These are phyloP conservation scores for Loxodonta africana DNA, from an alignment of 2,113 vertebrate species.

Conservation along the genomic window DNA sequence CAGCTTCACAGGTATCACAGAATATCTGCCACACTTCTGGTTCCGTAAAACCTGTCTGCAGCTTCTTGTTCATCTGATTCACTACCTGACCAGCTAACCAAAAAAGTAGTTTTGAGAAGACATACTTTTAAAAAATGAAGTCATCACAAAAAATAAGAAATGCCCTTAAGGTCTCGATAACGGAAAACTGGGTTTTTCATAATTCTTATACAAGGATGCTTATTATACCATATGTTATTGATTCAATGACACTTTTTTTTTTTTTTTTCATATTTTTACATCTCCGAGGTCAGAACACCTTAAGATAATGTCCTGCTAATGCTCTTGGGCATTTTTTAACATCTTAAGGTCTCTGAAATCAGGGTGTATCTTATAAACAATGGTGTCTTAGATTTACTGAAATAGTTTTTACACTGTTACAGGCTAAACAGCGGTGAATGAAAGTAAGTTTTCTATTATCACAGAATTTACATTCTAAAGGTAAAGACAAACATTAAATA, in stretches of 20 bases:
- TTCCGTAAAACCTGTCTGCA: slow-evolving; percentile 96
- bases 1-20: slow-evolving; percentile 97
- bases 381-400: neutral
- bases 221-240: neutral
- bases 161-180: neutral
- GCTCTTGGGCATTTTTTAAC: neutral
- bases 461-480: neutral
- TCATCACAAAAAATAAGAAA: slow-evolving; percentile 26
- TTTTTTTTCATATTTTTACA: neutral
- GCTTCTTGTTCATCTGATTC: slow-evolving; percentile 98
- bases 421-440: neutral
- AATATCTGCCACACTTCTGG: slow-evolving; percentile 95
- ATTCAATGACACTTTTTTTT: neutral
- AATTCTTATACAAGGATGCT: neutral
- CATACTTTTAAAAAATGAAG: neutral
- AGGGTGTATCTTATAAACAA: neutral
- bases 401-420: neutral
- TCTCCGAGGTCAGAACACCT: neutral
- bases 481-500: neutral
- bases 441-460: slow-evolving; percentile 56
- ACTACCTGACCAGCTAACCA: slow-evolving; percentile 96
- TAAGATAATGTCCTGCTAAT: slow-evolving; percentile 27
- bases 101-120: slow-evolving; percentile 50
- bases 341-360: slow-evolving; percentile 51
- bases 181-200: neutral